Evolutionary conservation across 2,888 invertebrate genomes (phyloP).

Genomic region (Netelia fuscicornis): DNA sequence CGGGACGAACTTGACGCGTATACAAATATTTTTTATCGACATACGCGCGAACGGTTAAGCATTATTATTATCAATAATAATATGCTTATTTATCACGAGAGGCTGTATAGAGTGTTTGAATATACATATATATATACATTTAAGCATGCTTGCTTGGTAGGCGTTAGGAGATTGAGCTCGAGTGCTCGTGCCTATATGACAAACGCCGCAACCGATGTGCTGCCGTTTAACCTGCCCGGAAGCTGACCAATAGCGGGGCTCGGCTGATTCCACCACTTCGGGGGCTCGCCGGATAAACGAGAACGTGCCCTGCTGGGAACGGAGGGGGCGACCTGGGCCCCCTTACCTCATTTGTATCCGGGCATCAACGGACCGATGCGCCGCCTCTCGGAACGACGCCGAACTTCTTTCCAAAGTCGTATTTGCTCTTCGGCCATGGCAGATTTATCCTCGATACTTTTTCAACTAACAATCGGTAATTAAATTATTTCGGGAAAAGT

Average conservation of each 20-base stretch:
- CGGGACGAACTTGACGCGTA: neutral
- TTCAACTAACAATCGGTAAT: neutral
- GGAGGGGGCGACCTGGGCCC: conserved; percentile 26
- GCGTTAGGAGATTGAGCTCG: conserved; percentile 22
- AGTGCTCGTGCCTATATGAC: conserved; percentile 50
- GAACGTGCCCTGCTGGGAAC: conserved; percentile 25
- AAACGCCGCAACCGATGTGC: conserved; percentile 74
- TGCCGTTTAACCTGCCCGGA: conserved; percentile 80
- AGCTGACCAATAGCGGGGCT: conserved; percentile 77
- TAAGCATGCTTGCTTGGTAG: neutral
- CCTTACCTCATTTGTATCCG: neutral
- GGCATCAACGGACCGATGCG: conserved; percentile 76
- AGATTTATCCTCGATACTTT: neutral
- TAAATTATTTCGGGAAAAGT: too few species aligned
- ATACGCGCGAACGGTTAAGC: neutral
- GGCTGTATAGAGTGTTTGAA: neutral
- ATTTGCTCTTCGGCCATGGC: conserved; percentile 12
- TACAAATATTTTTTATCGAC: neutral
- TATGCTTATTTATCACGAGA: neutral
- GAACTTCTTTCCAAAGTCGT: conserved; percentile 54
- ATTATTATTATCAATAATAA: neutral
- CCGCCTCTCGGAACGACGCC: conserved; percentile 75
- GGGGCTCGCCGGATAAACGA: conserved; percentile 50
- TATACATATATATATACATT: neutral
- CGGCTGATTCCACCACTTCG: conserved; percentile 72